Percentiles rank a stretch among this genome's conserved stretches.
Evolutionary conservation across 2,888 invertebrate species (phyloP).

Genomic region (Sarcophaga caerulescens): DNA sequence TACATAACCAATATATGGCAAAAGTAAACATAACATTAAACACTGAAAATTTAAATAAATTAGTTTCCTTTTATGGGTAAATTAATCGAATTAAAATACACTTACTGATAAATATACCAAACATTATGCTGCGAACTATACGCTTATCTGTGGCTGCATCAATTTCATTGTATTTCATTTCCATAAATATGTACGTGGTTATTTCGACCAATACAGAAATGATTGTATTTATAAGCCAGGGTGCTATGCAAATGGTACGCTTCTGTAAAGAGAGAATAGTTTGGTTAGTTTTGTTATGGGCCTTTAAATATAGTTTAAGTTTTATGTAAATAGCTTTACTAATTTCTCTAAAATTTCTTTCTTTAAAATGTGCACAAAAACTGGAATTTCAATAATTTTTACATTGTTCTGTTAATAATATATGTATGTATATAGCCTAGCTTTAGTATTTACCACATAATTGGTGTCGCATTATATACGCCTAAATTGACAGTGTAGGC

Average conservation of each 20-base stretch:
- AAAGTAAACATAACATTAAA: slow-evolving; percentile 76
- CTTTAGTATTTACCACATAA: too few relatives aligned
- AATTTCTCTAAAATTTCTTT: neutral
- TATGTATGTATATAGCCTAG: too few relatives aligned
- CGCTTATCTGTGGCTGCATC: slow-evolving; percentile 77
- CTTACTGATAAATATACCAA: slow-evolving; percentile 76
- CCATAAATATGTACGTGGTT: slow-evolving; percentile 75
- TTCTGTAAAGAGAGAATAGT: slow-evolving; percentile 69
- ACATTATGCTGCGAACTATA: slow-evolving; percentile 76
- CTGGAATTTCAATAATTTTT: too few relatives aligned
- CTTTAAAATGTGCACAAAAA: too few relatives aligned
- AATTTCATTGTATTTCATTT: slow-evolving; percentile 77
- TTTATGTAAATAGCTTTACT: neutral
- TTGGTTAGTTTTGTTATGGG: neutral
- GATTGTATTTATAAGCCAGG: slow-evolving; percentile 76
- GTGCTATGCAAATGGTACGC: slow-evolving; percentile 78
- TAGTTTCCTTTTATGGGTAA: neutral
- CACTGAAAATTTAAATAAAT: slow-evolving; percentile 68
- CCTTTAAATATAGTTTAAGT: neutral
- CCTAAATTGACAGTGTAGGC: too few relatives aligned
- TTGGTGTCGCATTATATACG: too few relatives aligned
- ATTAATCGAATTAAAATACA: neutral
- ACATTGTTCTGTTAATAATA: too few relatives aligned
- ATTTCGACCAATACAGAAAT: slow-evolving; percentile 76
- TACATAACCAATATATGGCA: slow-evolving; percentile 76